Base-by-base conservation (phyloP, 1,140 invertebrate genomes). In the Melanaphis sacchari region DNA sequence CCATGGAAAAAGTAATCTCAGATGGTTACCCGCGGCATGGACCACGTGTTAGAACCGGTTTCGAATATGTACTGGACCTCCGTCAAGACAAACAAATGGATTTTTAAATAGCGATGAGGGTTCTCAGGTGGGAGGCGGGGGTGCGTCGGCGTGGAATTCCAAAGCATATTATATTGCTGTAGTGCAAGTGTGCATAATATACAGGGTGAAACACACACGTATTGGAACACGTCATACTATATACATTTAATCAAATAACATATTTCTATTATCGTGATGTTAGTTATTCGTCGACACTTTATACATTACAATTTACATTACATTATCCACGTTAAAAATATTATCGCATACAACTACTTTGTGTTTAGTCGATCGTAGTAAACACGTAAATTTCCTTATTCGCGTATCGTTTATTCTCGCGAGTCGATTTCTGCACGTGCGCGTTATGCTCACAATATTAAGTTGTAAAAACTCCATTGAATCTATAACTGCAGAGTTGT, bases 31-130 rank as follows among this genome's bases (percentile, higher is more conserved):
- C 76, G 36, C 43, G n/a, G n/a, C n/a, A 66, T 59, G 54, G 41
- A 91, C 90, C 90, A 91, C 90, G 90, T 91, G 90, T 82, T 82
- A 43, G 31, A 82, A 92, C 91, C 59, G 91, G 91, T 92, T 92
- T 92, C 22, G 24, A 38, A 89, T n/a, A 36, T 24, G 24, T 38
- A 18, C 59, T 59, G 89, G 52, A 90, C 89, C 89, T 90, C 40
- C 89, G 52, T 90, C 49, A 40, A 91, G 40, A 66, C 43, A 76
- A 31, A 49, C n/a, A 26, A 46, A 46, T 43, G 76, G 76, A 92
- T 92, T 46, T 92, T 92, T 76, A 52, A 82, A 92, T 43, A 46
- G 41, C 31, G 9, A 54, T 2, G n/a, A 21, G 49, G 87, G n/a
- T 22, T 24, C 26, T 85, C n/a, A 26, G 26, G 88, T 52, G 46